Base-by-base conservation (phyloP, 2,888 invertebrate species). In the Acronicta psi region DNA sequence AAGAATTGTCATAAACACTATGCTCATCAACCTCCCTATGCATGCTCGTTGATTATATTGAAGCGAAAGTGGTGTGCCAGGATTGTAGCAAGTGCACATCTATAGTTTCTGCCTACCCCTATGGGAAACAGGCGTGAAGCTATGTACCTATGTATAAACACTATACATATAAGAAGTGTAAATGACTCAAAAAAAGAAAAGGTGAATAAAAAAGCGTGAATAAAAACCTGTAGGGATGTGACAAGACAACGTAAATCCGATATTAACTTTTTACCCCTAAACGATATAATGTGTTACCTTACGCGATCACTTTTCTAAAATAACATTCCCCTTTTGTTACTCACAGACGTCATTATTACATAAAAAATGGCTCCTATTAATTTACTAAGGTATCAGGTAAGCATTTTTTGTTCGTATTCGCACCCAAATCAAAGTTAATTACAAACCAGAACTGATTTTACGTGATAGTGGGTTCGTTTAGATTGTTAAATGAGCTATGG, bases 371-470 rank as follows among this genome's bases (percentile, higher is more conserved):
- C 25, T 29, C 29, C 50, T 54, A 53, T 62, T 67, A 73, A 70
- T 52, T 60, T 51, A 11, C 57, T 43, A 61, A 49, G 59, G 57
- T 56, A 52, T 51, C 65, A 67, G 68, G 68, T 68, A 71, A 60
- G 49, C 40, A 56, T 59, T 77, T 78, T 78, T 78, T 77, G 59
- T 66, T 53, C 42, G 17, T 54, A 59, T 61, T 69, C 62, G 62
- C 63, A 68, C 67, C 75, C 56, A 67, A 73, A 78, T 69, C 67
- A 68, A 59, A 60, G 69, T 67, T 71, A 78, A 77, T 77, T 78
- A 75, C 59, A 58, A 52, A 53, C 53, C 59, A 45, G 63, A 60
- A 63, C 67, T 37, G 62, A 65, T 77, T 58, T 44, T 25, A 49
- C 40, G 53, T 59, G 59, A 70, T 63, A 63, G 44, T n/a, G 25